These are phyloP conservation scores for Spodoptera picta DNA, from an alignment of 2,888 invertebrate genomes.

Conservation along the genomic window DNA sequence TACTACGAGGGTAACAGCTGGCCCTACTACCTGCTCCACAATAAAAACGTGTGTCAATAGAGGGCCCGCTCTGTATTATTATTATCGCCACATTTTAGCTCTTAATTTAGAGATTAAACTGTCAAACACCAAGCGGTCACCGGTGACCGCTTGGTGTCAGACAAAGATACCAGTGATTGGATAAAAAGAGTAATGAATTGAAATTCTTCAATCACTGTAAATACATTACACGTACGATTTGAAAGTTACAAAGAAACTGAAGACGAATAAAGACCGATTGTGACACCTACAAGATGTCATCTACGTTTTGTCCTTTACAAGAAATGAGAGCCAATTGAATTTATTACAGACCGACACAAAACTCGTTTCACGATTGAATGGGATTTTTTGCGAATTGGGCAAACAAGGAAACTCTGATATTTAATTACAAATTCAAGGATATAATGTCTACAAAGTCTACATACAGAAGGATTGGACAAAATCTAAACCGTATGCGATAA, in stretches of 20 bases:
- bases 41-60: conserved; percentile 78
- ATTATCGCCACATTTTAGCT: conserved; percentile 45
- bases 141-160: too few relatives aligned
- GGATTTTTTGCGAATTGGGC: conserved; percentile 48
- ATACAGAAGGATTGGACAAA: conserved; percentile 52
- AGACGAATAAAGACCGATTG: conserved; percentile 12
- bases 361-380: conserved; percentile 38
- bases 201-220: background rate
- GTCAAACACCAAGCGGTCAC: too few relatives aligned
- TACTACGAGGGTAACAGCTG: conserved; percentile 78
- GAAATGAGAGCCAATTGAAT: conserved; percentile 35
- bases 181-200: background rate
- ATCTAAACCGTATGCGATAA: conserved; percentile 65
- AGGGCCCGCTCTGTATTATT: conserved; percentile 64
- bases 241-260: conserved; percentile 16
- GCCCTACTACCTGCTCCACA: conserved; percentile 83
- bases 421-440: conserved; percentile 53
- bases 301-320: conserved; percentile 24
- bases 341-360: conserved; percentile 31
- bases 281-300: conserved; percentile 8
- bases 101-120: conserved; percentile 43
- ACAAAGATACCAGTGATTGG: background rate
- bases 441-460: conserved; percentile 37
- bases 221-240: background rate
- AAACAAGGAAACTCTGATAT: conserved; percentile 49